phyloP scores from a whole-genome alignment of 2,888 invertebrate species.

The Sinotaia quadrata region DNA sequence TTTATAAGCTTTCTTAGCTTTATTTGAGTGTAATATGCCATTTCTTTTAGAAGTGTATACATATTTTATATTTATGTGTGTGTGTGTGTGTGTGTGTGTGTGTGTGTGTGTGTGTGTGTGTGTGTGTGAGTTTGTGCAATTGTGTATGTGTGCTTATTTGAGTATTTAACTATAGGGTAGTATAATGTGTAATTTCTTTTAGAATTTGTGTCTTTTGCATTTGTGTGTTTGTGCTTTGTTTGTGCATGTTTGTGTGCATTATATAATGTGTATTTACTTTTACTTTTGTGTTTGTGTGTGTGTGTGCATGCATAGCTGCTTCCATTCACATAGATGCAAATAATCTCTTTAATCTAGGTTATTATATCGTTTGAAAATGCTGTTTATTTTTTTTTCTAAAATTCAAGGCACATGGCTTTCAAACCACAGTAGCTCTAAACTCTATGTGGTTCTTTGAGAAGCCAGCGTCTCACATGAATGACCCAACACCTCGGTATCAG shows the following conservation, averaged over 20 bases:
- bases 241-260: background rate
- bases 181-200: background rate
- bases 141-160: no score
- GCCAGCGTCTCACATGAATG: conserved; percentile 49
- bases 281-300: background rate
- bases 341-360: background rate
- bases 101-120: conserved; percentile 14
- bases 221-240: background rate
- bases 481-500: conserved; percentile 60
- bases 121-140: no score
- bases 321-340: background rate
- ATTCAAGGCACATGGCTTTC: conserved; percentile 7
- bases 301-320: no score
- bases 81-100: conserved; percentile 4
- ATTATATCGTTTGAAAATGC: background rate
- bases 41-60: no score
- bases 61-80: background rate
- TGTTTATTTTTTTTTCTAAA: background rate
- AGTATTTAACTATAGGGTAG: no score
- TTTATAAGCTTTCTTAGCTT: background rate
- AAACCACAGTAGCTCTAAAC: conserved; percentile 38
- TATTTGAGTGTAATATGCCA: background rate
- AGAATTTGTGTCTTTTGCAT: background rate
- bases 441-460: conserved; percentile 69
- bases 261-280: background rate